These are phyloP conservation scores for Drosophila prostipennis DNA, from an alignment of 2,888 invertebrate species.

Conservation along the genomic window DNA sequence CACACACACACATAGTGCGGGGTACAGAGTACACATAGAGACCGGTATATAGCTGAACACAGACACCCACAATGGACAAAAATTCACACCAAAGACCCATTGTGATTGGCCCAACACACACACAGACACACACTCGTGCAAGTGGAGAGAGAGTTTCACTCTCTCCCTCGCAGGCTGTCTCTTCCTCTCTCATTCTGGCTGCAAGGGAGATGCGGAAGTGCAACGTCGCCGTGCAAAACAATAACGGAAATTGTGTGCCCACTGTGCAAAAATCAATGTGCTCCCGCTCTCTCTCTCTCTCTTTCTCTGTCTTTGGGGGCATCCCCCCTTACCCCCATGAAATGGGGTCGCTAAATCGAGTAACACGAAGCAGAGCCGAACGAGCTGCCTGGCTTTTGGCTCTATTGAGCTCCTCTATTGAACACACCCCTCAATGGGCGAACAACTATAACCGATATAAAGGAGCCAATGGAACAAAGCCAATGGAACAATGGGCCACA, in stretches of 20 bases:
- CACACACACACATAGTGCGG: slow-evolving; percentile 28
- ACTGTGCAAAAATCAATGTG: slow-evolving; percentile 46
- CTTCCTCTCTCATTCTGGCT: slow-evolving; percentile 45
- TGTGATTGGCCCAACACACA: slow-evolving; percentile 83
- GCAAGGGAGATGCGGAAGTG: slow-evolving; percentile 67
- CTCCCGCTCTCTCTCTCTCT: slow-evolving; percentile 26
- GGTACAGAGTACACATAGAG: slow-evolving; percentile 34
- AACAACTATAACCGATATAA: slow-evolving; percentile 80
- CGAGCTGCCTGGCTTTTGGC: slow-evolving; percentile 16
- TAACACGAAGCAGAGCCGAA: slow-evolving; percentile 70
- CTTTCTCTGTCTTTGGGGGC: slow-evolving; percentile 5
- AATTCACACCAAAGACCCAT: slow-evolving; percentile 83
- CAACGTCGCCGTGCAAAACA: slow-evolving; percentile 71
- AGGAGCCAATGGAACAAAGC: slow-evolving; percentile 79
- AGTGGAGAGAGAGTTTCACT: slow-evolving; percentile 17
- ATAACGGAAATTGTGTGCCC: slow-evolving; percentile 78
- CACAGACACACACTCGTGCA: slow-evolving; percentile 25
- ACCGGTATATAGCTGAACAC: slow-evolving; percentile 43
- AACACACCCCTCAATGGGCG: slow-evolving; percentile 79
- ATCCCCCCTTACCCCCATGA: slow-evolving; percentile 9
- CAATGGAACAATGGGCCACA: slow-evolving; percentile 59
- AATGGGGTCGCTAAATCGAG: slow-evolving; percentile 62
- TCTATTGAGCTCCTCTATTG: slow-evolving; percentile 73
- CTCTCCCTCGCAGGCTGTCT: slow-evolving; percentile 10
- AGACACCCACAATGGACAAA: slow-evolving; percentile 68